Conservation (phyloP, 2,888 invertebrate species). For the Gonocerus acuteangulatus region DNA sequence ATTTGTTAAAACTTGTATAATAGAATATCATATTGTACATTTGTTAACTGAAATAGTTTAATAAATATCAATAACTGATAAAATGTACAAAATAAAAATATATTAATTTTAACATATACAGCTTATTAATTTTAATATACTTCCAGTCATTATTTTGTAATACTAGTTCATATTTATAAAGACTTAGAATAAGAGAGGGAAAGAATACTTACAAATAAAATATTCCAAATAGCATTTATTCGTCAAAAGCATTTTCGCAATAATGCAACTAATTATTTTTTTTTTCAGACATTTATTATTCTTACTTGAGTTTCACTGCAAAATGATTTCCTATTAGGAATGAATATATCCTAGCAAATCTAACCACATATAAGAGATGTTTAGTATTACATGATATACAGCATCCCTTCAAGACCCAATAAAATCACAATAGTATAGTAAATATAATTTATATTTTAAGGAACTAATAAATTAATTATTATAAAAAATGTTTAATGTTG, state of each 20-base stretch:
- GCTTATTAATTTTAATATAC: slow-evolving; percentile 27
- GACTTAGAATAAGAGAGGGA: slow-evolving; percentile 23
- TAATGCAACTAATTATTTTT: background rate
- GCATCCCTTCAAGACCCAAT: slow-evolving; percentile 33
- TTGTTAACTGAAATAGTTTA: slow-evolving; percentile 32
- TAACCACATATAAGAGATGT: slow-evolving; percentile 5
- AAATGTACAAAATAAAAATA: slow-evolving; percentile 33
- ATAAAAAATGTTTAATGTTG: slow-evolving; percentile 8
- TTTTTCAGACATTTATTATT: slow-evolving; percentile 9
- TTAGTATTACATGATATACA: slow-evolving; percentile 15
- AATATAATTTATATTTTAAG: slow-evolving; percentile 27
- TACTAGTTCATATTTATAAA: slow-evolving; percentile 3
- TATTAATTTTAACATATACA: slow-evolving; percentile 26
- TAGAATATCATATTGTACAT: slow-evolving; percentile 33
- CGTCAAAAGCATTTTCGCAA: slow-evolving; percentile 19
- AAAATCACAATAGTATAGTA: slow-evolving; percentile 30
- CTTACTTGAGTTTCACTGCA: slow-evolving; percentile 7
- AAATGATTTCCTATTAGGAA: slow-evolving; percentile 15
- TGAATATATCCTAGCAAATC: slow-evolving; percentile 21
- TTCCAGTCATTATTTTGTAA: slow-evolving; percentile 27
- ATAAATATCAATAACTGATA: slow-evolving; percentile 32
- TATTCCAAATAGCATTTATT: slow-evolving; percentile 10
- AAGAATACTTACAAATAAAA: slow-evolving; percentile 18
- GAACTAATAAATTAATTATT: slow-evolving; percentile 27
- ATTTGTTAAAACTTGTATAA: slow-evolving; percentile 34